Base-by-base conservation (phyloP, 2,113 vertebrate species). In the Pterophyllum scalare region DNA sequence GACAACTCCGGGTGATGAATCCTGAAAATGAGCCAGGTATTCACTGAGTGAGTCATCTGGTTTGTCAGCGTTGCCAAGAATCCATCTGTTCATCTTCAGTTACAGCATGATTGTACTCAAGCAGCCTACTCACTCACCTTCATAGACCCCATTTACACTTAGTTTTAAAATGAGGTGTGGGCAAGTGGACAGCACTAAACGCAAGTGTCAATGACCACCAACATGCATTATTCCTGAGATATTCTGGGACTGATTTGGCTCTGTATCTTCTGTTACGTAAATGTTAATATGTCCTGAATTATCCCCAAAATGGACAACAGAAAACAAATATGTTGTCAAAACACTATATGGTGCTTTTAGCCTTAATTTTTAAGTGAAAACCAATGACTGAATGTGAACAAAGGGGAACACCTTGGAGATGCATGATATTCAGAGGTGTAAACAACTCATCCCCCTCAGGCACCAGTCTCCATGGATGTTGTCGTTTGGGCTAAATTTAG, bases 41-140 rank as follows among this genome's bases (percentile, higher is more conserved):
- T 82, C 12, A 64, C 24, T 0, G 6, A 79, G 33, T 86, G 79
- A 78, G 38, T 88, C 85, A 89, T 72, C 35, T 28, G 72, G 43
- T 54, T 79, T 17, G 61, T 26, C 74, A 57, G 79, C 59, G 60
- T 79, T 3, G 28, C 6, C 9, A 19, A 82, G 15, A 8, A 52
- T 77, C 82, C 76, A 84, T 90, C 79, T 82, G 79, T 77, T 61
- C 79, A 28, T 87, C 77, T 77, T 77, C 24, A 84, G 59, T 15
- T 79, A 77, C 40, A 82, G 81, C 31, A 67, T 60, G 43, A 56
- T 9, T 38, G 54, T 79, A 49, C n/a, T 40, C 1, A 7, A 77
- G 57, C 59, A 35, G 78, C 67, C 61, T 33, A 59, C 82, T 80
- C 61, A 2, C 38, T 75, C 72, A 86, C 81, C 78, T 80, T 75